phyloP scores from a whole-genome alignment of 2,113 vertebrate species.

The Colossoma macropomum region DNA sequence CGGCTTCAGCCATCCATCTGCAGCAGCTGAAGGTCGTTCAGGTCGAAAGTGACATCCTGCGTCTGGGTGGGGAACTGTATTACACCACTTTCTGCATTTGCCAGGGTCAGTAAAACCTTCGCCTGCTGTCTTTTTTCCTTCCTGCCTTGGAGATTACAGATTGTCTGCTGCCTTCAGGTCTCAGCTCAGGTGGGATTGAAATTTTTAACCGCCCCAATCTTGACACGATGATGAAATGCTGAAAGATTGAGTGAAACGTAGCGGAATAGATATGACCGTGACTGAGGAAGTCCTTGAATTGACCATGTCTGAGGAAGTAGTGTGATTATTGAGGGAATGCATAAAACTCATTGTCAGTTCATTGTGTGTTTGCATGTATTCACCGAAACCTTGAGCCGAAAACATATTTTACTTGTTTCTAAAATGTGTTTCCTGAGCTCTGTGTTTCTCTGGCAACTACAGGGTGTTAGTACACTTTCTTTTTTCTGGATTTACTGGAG shows the following conservation, averaged over 20 bases:
- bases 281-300: slow-evolving; percentile 18
- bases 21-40: slow-evolving; percentile 26
- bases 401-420: not conserved
- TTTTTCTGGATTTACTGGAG: not conserved
- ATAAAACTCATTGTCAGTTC: not conserved
- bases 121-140: slow-evolving; percentile 1
- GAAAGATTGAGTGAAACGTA: slow-evolving; percentile 4
- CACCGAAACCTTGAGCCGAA: not conserved
- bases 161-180: slow-evolving; percentile 19
- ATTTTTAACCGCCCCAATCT: slow-evolving; percentile 1
- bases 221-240: slow-evolving; percentile 32
- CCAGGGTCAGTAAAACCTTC: slow-evolving; percentile 1
- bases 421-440: not conserved
- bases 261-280: not conserved
- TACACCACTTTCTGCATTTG: slow-evolving; percentile 1
- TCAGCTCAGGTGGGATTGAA: slow-evolving; percentile 9
- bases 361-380: not conserved
- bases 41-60: slow-evolving; percentile 25
- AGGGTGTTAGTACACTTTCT: not conserved
- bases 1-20: slow-evolving; percentile 9
- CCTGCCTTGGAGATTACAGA: slow-evolving; percentile 17
- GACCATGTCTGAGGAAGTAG: slow-evolving; percentile 8
- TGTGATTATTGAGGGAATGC: not conserved
- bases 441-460: not conserved
- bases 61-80: slow-evolving; percentile 6